Percentiles rank a stretch among this genome's conserved stretches.
These are phyloP conservation scores for Corvus hawaiiensis DNA, from an alignment of 2,113 vertebrate genomes.

Conservation along the genomic window DNA sequence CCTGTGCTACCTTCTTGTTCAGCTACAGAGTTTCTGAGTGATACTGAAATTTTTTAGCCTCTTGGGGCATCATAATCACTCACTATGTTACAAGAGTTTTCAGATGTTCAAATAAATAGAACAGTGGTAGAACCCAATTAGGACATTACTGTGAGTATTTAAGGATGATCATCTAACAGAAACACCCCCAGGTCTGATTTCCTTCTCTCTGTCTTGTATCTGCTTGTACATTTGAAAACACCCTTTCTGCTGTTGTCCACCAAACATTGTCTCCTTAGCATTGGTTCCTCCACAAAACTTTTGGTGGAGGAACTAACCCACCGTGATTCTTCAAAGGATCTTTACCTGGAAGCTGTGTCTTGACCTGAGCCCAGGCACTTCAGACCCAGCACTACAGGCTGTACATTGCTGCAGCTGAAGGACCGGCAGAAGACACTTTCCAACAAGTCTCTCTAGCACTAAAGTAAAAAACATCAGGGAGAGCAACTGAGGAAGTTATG, in stretches of 20 bases:
- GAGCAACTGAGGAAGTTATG: neutral
- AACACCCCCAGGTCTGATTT: neutral
- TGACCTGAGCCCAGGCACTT: neutral
- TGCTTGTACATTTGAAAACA: neutral
- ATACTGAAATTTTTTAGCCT: neutral
- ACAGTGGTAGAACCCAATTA: neutral
- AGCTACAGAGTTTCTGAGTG: neutral
- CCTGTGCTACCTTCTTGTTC: neutral
- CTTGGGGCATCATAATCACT: neutral
- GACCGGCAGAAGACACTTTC: neutral
- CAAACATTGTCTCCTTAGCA: neutral
- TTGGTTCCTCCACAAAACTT: neutral
- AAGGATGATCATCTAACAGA: neutral
- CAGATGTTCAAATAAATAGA: neutral
- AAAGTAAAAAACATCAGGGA: neutral
- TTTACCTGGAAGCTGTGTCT: neutral
- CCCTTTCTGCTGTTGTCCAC: neutral
- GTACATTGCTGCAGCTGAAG: neutral
- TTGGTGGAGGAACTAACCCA: neutral
- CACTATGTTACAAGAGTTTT: neutral
- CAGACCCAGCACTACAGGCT: neutral
- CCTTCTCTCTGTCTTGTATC: neutral
- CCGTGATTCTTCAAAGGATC: neutral
- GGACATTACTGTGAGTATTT: neutral
- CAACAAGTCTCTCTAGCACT: neutral